phyloP scores from a whole-genome alignment of 1,140 invertebrate species.

The Melanaphis sacchari region DNA sequence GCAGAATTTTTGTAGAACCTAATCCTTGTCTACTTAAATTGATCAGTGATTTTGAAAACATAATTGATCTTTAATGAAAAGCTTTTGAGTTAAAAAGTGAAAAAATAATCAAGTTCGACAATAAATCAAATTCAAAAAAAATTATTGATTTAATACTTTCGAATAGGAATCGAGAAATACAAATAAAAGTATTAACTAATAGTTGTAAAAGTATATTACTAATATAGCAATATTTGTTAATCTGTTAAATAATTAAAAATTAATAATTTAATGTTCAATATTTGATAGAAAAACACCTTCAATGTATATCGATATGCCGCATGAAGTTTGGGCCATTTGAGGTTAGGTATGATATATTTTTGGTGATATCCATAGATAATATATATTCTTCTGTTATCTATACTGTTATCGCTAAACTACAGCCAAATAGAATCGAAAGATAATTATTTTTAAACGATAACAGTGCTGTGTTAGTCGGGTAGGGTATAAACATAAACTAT shows the following conservation, averaged over 20 bases:
- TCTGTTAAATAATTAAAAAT: background rate
- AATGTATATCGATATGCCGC: too few relatives aligned
- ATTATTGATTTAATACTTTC: background rate
- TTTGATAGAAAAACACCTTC: too few relatives aligned
- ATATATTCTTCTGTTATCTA: too few relatives aligned
- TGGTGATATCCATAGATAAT: too few relatives aligned
- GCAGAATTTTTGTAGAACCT: background rate
- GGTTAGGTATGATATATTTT: too few relatives aligned
- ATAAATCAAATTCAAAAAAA: background rate
- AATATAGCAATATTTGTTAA: background rate
- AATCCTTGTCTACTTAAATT: constrained; percentile 13
- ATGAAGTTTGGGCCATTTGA: too few relatives aligned
- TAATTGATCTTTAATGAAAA: background rate
- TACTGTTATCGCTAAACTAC: too few relatives aligned
- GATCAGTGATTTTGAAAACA: constrained; percentile 37
- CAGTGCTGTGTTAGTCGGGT: too few relatives aligned
- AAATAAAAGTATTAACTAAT: background rate
- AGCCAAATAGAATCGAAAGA: too few relatives aligned
- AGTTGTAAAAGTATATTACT: background rate
- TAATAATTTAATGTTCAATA: background rate
- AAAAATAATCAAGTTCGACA: background rate
- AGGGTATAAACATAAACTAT: too few relatives aligned
- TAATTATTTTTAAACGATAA: too few relatives aligned
- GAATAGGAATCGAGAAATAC: too few relatives aligned
- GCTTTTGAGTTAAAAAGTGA: background rate